phyloP scores from a whole-genome alignment of 2,113 vertebrate genomes.

The Cyprinodon variegatus region DNA sequence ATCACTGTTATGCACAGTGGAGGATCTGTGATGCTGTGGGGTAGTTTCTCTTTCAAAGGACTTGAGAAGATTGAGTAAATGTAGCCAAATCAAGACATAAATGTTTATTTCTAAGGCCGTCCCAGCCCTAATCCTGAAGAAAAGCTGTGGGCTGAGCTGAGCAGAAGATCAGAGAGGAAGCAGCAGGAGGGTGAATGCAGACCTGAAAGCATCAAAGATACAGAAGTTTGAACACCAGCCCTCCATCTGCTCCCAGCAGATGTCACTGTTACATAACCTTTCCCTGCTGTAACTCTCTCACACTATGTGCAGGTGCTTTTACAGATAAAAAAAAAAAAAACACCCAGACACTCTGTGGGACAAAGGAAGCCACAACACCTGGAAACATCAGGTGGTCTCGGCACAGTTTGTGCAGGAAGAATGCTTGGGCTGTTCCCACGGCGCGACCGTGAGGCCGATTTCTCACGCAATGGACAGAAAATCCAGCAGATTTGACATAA shows the following conservation, averaged over 20 bases:
- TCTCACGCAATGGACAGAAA: not conserved
- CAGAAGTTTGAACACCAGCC: constrained; percentile 21
- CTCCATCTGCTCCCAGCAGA: constrained; percentile 46
- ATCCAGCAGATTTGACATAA: not conserved
- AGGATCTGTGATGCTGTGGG: too few species aligned
- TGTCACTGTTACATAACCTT: constrained; percentile 54
- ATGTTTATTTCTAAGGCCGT: too few species aligned
- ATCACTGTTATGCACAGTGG: too few species aligned
- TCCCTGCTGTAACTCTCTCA: constrained; percentile 32
- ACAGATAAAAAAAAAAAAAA: not conserved
- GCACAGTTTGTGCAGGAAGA: not conserved
- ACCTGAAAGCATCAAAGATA: not conserved
- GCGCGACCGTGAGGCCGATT: not conserved
- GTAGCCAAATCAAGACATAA: too few species aligned
- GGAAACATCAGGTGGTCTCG: not conserved
- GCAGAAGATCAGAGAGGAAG: constrained; percentile 1
- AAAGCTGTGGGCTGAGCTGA: not conserved
- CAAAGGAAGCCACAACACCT: constrained; percentile 1
- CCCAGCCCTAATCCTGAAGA: not conserved
- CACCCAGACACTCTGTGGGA: not conserved
- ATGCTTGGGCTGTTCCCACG: not conserved
- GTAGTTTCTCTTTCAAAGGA: too few species aligned
- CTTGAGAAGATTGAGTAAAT: too few species aligned
- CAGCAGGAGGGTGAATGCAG: not conserved
- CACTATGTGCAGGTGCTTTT: constrained; percentile 8